These are phyloP conservation scores for Todiramphus saurophagus DNA, from an alignment of 2,113 vertebrate genomes.

Conservation along the genomic window DNA sequence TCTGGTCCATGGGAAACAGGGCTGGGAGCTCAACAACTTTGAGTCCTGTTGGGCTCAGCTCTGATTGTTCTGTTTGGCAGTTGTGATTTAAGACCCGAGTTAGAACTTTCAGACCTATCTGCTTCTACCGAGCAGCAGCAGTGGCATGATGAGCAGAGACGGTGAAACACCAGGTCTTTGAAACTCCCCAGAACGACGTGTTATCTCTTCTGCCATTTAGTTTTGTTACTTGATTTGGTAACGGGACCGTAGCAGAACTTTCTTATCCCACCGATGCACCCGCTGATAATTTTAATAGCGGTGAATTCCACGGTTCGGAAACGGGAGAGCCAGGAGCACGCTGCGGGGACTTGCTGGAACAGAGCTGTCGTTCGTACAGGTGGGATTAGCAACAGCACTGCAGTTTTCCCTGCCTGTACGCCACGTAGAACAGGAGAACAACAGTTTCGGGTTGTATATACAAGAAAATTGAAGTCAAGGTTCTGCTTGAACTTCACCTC, in stretches of 20 bases:
- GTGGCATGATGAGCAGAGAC: neutral
- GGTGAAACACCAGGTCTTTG: neutral
- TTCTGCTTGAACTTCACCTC: neutral
- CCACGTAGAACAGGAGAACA: neutral
- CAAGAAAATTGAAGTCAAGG: neutral
- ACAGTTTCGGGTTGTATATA: neutral
- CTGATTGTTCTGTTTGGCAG: neutral
- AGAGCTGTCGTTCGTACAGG: neutral
- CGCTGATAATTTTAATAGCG: neutral
- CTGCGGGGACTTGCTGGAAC: neutral
- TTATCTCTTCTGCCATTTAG: neutral
- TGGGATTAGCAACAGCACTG: neutral
- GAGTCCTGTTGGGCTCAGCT: neutral
- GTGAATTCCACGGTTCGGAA: neutral
- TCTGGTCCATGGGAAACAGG: fast-evolving
- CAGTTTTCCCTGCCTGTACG: neutral
- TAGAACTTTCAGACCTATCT: fast-evolving
- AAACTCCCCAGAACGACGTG: neutral
- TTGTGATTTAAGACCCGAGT: neutral
- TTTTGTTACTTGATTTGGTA: neutral
- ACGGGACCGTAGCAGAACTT: neutral
- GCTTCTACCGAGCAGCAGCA: neutral
- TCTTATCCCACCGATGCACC: neutral
- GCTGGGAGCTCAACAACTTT: fast-evolving
- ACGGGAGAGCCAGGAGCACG: fast-evolving